Conservation (phyloP, 1,140 invertebrate species). For the Berghia stephanieae region DNA sequence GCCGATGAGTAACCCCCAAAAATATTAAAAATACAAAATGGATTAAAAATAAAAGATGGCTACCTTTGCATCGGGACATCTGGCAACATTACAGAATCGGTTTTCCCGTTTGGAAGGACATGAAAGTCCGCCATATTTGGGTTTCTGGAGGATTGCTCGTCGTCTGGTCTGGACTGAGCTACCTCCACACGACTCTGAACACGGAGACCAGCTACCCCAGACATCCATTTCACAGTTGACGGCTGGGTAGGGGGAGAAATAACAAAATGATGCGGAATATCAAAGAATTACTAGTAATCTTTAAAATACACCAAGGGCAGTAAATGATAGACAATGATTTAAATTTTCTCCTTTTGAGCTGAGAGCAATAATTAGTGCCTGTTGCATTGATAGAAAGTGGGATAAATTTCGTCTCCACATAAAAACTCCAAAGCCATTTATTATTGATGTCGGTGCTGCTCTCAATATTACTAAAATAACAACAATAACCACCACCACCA, state of each 20-base stretch:
- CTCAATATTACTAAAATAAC: no score
- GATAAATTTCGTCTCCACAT: no score
- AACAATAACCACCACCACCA: no score
- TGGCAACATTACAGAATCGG: constrained; percentile 50
- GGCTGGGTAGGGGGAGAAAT: constrained; percentile 49
- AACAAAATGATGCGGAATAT: background rate
- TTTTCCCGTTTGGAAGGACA: constrained; percentile 50
- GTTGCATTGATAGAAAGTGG: no score
- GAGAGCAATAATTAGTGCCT: no score
- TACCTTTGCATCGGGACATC: constrained; percentile 47
- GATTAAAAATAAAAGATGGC: constrained; percentile 17
- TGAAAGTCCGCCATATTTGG: constrained; percentile 44
- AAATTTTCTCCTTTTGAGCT: no score
- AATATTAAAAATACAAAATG: background rate
- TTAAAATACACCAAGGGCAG: background rate
- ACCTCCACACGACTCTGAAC: constrained; percentile 51
- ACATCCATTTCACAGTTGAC: constrained; percentile 49
- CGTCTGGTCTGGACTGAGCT: constrained; percentile 46
- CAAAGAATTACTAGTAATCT: background rate
- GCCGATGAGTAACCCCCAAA: background rate
- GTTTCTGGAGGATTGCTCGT: constrained; percentile 42
- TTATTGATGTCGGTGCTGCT: no score
- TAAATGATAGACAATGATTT: background rate
- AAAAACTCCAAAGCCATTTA: no score
- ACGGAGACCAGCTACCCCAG: constrained; percentile 53